Evolutionary conservation across 2,888 invertebrate species (phyloP).

Genomic region (Cantharis lateralis): DNA sequence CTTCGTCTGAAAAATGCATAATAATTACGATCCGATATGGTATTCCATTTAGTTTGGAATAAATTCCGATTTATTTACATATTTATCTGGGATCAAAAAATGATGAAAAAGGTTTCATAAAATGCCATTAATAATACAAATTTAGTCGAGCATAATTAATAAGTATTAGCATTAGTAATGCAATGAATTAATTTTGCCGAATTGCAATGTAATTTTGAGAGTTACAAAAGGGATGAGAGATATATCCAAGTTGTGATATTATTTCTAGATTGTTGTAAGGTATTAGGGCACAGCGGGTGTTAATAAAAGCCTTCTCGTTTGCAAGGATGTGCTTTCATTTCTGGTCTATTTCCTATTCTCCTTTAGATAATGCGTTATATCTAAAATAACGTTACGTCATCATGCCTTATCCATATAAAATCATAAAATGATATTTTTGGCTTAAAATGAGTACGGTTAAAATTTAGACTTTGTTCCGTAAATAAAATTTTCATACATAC

Average conservation of each 20-base stretch:
- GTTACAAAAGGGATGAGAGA: slow-evolving; percentile 1
- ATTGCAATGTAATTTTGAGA: slow-evolving; percentile 6
- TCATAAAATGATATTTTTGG: slow-evolving; percentile 17
- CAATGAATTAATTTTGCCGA: slow-evolving; percentile 1
- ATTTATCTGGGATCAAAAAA: neutral
- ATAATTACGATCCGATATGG: neutral
- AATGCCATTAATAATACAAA: neutral
- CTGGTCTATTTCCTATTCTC: slow-evolving; percentile 31
- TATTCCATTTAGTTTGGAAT: neutral
- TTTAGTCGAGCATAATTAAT: neutral
- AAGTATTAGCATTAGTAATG: neutral
- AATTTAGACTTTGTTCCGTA: slow-evolving; percentile 7
- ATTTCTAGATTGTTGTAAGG: slow-evolving; percentile 25
- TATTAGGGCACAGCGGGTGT: slow-evolving; percentile 16
- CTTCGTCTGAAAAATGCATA: neutral
- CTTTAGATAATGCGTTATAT: slow-evolving; percentile 30
- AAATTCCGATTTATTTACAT: neutral
- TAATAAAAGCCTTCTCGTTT: slow-evolving; percentile 30
- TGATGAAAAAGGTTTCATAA: neutral
- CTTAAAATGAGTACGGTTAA: slow-evolving; percentile 9
- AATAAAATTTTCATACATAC: neutral
- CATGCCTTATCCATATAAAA: slow-evolving; percentile 25
- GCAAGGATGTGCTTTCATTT: slow-evolving; percentile 30
- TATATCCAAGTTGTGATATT: slow-evolving; percentile 10
- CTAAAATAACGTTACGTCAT: slow-evolving; percentile 28